Percentiles rank a stretch among this genome's conserved stretches.
phyloP scores from a whole-genome alignment of 2,797 vertebrate genomes.

The Sternotherus odoratus region DNA sequence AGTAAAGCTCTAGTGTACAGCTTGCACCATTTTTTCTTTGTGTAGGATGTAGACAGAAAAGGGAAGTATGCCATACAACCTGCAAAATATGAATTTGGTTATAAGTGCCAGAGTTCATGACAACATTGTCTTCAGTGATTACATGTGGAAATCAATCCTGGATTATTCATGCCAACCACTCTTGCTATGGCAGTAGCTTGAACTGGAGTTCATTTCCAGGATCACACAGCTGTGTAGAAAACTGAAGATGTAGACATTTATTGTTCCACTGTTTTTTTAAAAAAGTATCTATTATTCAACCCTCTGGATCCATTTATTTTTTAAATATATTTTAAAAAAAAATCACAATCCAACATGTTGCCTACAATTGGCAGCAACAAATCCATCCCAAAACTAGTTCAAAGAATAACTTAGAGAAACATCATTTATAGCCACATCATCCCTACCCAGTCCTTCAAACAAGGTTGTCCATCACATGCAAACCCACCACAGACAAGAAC shows the following conservation, averaged over 20 bases:
- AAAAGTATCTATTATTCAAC: neutral
- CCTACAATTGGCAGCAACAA: neutral
- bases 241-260: neutral
- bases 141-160: neutral
- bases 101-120: neutral
- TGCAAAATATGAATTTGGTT: neutral
- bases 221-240: neutral
- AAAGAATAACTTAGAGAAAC: neutral
- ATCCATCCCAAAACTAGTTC: neutral
- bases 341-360: neutral
- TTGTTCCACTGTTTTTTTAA: neutral
- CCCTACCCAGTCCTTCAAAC: neutral
- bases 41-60: neutral
- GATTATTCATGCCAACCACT: neutral
- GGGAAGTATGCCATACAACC: slow-evolving; percentile 3
- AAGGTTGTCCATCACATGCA: neutral
- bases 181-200: neutral
- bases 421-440: neutral
- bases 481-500: neutral
- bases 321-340: neutral
- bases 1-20: neutral
- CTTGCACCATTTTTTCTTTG: neutral
- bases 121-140: neutral
- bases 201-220: neutral
- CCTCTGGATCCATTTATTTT: neutral